These are phyloP conservation scores for Otolemur garnettii DNA, from an alignment of 2,113 vertebrate genomes.

Conservation along the genomic window DNA sequence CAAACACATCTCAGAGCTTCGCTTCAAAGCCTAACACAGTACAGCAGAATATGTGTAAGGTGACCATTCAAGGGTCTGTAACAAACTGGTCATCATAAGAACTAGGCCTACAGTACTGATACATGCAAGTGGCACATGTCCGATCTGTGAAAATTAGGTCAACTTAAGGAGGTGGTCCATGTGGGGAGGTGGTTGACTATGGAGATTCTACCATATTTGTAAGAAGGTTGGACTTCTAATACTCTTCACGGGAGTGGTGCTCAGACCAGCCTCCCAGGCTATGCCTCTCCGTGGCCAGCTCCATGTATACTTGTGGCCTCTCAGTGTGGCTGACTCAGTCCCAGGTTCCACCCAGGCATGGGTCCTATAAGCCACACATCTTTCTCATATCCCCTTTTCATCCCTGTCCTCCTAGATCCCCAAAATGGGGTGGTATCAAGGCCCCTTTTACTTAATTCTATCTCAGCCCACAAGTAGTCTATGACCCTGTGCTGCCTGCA, in stretches of 20 bases:
- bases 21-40: neutral
- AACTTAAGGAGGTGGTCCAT: too few relatives aligned
- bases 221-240: neutral
- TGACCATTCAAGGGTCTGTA: too few relatives aligned
- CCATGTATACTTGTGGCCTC: too few relatives aligned
- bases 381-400: neutral
- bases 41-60: too few relatives aligned
- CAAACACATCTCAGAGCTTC: neutral
- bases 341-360: neutral
- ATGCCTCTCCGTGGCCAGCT: neutral
- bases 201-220: neutral
- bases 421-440: neutral
- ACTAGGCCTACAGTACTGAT: too few relatives aligned
- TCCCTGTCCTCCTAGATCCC: neutral
- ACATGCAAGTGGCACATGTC: too few relatives aligned
- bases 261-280: neutral
- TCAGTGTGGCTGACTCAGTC: neutral
- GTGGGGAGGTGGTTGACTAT: too few relatives aligned
- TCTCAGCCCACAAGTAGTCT: neutral
- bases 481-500: neutral
- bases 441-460: neutral
- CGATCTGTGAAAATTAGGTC: too few relatives aligned
- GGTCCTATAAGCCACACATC: neutral
- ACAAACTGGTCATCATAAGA: too few relatives aligned
- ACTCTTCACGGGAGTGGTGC: too few relatives aligned